Base-by-base conservation (phyloP, 2,888 invertebrate genomes). In the Diloba caeruleocephala region DNA sequence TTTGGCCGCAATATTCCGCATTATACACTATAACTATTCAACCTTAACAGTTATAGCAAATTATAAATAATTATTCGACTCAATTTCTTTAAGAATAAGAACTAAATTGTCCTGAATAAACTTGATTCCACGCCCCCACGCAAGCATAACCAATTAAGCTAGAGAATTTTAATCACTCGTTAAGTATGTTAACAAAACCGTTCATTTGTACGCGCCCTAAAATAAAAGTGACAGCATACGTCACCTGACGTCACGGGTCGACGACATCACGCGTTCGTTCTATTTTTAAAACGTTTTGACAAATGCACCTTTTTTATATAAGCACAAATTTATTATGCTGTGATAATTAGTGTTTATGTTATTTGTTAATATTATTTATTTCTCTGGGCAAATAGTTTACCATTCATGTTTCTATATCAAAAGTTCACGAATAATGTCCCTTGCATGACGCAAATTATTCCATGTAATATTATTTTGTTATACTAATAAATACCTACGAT, bases 171-270 rank as follows among this genome's bases (percentile, higher is more conserved):
- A 57, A 63, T 63, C 67, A 68, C 45, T 59, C 49, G 42, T 69
- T 74, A 61, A 48, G 56, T 68, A 71, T 67, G 43, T 43, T 63
- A 60, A 44, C 54, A 43, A 57, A 58, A 68, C 57, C 28, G 50
- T 45, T 57, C 31, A 53, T 81, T 79, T 69, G 78, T 68, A 68
- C 79, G 74, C 72, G 79, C 81, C 81, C 85, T 82, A 84, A 84
- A 88, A 88, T 84, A 89, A 89, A 88, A 88, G 88, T 88, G 88
- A 88, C 84, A 85, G 75, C 76, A 57, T 56, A 88, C 87, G 88
- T 88, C 85, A 83, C 59, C 44, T 79, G 78, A 82, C 82, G 85
- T 84, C 82, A 82, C 70, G 67, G 85, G 86, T 87, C 87, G 67
- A 54, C 74, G 85, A 84, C 81, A 84, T 65, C 67, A 69, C 62